These are phyloP conservation scores for Zhuqinia jingwanae DNA, from an alignment of 2,888 invertebrate genomes.

Conservation along the genomic window DNA sequence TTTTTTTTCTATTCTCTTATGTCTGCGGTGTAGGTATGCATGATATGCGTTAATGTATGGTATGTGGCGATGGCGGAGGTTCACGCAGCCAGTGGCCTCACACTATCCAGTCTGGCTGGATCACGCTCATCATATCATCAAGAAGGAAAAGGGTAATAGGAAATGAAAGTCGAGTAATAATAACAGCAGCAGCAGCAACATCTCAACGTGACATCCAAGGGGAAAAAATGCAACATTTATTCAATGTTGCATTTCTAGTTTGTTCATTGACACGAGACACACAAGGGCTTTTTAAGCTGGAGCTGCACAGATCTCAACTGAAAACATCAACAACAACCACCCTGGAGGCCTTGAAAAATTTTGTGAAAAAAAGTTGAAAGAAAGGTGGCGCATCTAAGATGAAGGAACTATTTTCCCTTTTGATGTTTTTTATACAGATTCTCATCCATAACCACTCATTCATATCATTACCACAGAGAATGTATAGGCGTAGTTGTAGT, in stretches of 20 bases:
- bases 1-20: constrained; percentile 24
- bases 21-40: not conserved
- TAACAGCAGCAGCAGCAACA: not conserved
- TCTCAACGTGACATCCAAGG: constrained; percentile 18
- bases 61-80: constrained; percentile 8
- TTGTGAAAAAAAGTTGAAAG: constrained; percentile 19
- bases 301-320: not conserved
- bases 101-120: not conserved
- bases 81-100: constrained; percentile 42
- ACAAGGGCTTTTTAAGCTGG: not conserved
- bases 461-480: not conserved
- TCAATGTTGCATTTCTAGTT: constrained; percentile 31
- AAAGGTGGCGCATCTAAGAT: not conserved
- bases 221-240: constrained; percentile 39
- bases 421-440: constrained; percentile 18
- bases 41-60: not conserved
- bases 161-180: constrained; percentile 46
- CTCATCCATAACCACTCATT: not conserved
- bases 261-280: not conserved
- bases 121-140: too few relatives aligned
- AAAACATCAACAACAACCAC: constrained; percentile 57
- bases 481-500: not conserved
- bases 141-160: not conserved
- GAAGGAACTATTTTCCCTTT: constrained; percentile 28
- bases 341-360: constrained; percentile 40